Conservation (phyloP, 2,888 invertebrate genomes). For the Lycocerus yunnanus region DNA sequence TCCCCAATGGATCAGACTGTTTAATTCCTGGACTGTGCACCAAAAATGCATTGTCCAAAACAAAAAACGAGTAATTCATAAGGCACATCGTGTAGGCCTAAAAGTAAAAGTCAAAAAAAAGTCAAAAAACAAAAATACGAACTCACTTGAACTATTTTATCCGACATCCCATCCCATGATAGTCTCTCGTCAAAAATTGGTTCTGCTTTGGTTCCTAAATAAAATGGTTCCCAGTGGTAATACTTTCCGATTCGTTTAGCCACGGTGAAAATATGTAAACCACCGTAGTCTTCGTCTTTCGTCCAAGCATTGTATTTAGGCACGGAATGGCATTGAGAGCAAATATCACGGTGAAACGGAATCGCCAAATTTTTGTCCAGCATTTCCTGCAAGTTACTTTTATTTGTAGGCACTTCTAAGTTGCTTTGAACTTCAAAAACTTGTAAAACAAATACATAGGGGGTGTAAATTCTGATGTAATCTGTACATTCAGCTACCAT, state of each 20-base stretch:
- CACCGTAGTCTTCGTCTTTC: slow-evolving; percentile 65
- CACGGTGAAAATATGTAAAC: slow-evolving; percentile 74
- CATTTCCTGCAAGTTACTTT: slow-evolving; percentile 56
- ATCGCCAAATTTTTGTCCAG: slow-evolving; percentile 67
- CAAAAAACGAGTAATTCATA: slow-evolving; percentile 83
- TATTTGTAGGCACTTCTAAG: slow-evolving; percentile 10
- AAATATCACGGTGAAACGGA: slow-evolving; percentile 84
- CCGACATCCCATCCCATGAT: slow-evolving; percentile 87
- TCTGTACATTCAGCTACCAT: slow-evolving; percentile 10
- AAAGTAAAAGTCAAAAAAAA: slow-evolving; percentile 2
- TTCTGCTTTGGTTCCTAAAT: slow-evolving; percentile 81
- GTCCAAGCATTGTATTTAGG: slow-evolving; percentile 80
- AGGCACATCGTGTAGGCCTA: slow-evolving; percentile 86
- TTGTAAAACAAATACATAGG: slow-evolving; percentile 20
- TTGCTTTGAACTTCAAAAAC: slow-evolving; percentile 23
- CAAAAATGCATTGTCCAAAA: slow-evolving; percentile 83
- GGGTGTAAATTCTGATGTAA: not conserved
- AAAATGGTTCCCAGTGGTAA: slow-evolving; percentile 88
- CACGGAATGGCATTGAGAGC: slow-evolving; percentile 81
- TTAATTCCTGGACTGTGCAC: slow-evolving; percentile 88
- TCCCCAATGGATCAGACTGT: slow-evolving; percentile 14
- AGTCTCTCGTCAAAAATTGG: slow-evolving; percentile 84
- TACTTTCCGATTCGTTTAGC: slow-evolving; percentile 76
- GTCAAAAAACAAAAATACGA: not conserved
- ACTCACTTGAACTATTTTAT: slow-evolving; percentile 86